These are phyloP conservation scores for Paratilapia polleni DNA, from an alignment of 2,113 vertebrate genomes.

Conservation along the genomic window DNA sequence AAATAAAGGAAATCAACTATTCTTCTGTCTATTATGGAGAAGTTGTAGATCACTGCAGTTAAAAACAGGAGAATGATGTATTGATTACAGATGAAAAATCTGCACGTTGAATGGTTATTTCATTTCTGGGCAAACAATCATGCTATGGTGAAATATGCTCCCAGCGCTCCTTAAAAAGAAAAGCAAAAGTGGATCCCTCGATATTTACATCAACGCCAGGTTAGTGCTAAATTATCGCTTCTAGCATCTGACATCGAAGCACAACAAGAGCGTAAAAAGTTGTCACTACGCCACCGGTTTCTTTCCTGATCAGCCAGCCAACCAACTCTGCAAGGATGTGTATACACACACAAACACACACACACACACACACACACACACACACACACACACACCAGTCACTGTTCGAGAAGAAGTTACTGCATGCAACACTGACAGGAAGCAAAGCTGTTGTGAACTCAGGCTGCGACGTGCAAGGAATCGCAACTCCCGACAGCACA, in stretches of 20 bases:
- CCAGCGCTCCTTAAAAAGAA: accelerated
- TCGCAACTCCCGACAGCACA: neutral
- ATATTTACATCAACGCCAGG: neutral
- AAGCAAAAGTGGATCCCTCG: neutral
- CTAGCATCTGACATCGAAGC: neutral
- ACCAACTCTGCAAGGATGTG: neutral
- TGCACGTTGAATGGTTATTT: neutral
- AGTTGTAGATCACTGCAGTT: neutral
- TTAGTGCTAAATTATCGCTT: neutral
- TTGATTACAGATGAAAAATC: neutral
- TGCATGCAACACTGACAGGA: conserved; percentile 3
- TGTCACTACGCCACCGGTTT: neutral
- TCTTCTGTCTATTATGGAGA: neutral
- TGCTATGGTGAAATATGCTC: neutral
- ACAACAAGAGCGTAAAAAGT: neutral
- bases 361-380: too few relatives aligned
- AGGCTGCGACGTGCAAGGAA: neutral
- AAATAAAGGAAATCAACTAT: neutral
- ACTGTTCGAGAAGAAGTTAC: conserved; percentile 4
- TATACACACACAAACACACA: neutral
- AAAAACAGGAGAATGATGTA: neutral
- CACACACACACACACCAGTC: neutral
- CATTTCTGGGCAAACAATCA: neutral
- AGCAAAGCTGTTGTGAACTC: neutral
- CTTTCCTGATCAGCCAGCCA: conserved; percentile 1